Evolutionary conservation across 2,113 vertebrate genomes (phyloP).

Genomic region (Vimba vimba): DNA sequence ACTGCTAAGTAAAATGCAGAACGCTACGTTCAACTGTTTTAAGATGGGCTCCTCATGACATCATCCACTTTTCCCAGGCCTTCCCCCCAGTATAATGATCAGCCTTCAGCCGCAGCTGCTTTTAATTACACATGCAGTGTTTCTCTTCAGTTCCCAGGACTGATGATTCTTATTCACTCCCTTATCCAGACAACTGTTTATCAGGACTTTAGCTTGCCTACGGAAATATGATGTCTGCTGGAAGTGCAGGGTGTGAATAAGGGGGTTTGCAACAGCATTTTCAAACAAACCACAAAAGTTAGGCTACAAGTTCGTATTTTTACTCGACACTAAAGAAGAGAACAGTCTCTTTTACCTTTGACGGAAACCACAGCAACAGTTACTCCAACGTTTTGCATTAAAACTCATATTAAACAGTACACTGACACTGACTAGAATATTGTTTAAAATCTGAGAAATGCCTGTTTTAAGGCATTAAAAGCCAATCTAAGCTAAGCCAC

Average conservation of each 20-base stretch:
- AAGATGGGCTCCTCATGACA: conserved; percentile 48
- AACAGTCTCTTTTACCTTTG: background rate
- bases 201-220: background rate
- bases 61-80: conserved; percentile 49
- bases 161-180: conserved; percentile 5
- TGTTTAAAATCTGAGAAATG: background rate
- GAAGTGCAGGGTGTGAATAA: conserved; percentile 9
- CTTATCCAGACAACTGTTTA: conserved; percentile 18
- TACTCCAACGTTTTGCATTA: background rate
- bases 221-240: background rate
- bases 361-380: background rate
- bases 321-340: background rate
- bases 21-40: background rate
- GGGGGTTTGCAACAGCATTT: conserved; percentile 1
- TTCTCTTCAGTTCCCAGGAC: conserved; percentile 43
- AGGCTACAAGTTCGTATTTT: background rate
- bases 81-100: conserved; percentile 46
- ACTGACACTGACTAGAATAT: background rate
- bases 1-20: conserved; percentile 29
- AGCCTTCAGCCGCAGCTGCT: conserved; percentile 45
- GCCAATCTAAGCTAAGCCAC: background rate
- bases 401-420: background rate
- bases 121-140: conserved; percentile 57
- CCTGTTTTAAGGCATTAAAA: background rate
- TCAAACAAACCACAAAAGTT: conserved; percentile 5